These are phyloP conservation scores for Procambarus virginalis DNA, from an alignment of 1,140 invertebrate species.

Conservation along the genomic window DNA sequence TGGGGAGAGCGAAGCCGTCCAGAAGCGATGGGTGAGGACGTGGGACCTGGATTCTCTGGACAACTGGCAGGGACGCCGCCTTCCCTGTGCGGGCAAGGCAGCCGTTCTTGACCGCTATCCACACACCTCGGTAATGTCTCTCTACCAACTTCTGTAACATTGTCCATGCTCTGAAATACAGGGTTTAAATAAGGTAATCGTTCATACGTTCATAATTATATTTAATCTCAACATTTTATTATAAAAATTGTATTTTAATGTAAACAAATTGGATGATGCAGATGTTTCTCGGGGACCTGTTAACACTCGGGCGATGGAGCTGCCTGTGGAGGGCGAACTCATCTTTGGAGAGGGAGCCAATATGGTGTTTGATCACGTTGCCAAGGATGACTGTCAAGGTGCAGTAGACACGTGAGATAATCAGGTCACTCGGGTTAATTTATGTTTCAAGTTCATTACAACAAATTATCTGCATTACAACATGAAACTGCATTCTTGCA, in stretches of 20 bases:
- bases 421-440: no score
- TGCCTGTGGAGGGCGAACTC: constrained; percentile 41
- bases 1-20: background rate
- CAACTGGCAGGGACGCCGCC: constrained; percentile 31
- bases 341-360: constrained; percentile 39
- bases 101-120: constrained; percentile 28
- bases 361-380: constrained; percentile 28
- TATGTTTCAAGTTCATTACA: no score
- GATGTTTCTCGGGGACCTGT: constrained; percentile 38
- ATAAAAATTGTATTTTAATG: no score
- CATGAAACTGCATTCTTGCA: no score
- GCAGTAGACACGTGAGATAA: background rate
- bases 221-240: background rate
- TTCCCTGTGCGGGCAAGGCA: constrained; percentile 36
- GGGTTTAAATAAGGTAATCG: no score
- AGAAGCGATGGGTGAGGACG: constrained; percentile 36
- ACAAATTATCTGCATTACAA: no score
- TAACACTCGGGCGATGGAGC: constrained; percentile 33
- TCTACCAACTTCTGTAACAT: no score
- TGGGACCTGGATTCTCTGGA: constrained; percentile 32
- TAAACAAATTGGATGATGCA: background rate
- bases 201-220: background rate
- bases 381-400: constrained; percentile 24
- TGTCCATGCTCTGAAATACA: no score
- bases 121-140: constrained; percentile 17